Conservation (phyloP, 2,113 vertebrate species). For the Chloroceryle aenea region DNA sequence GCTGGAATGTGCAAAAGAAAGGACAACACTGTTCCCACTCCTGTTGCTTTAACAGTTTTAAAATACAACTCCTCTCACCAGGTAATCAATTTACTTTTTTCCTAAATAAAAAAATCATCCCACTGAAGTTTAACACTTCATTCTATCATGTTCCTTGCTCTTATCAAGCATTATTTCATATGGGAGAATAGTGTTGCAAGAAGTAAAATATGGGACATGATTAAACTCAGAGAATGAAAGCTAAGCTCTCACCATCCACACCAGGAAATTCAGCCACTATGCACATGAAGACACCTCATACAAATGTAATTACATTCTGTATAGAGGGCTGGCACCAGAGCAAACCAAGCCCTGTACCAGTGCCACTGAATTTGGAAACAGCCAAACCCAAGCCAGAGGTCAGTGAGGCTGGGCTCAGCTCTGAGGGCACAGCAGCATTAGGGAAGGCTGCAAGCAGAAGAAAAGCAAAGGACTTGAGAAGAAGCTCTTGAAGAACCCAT, state of each 20-base stretch:
- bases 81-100: background rate
- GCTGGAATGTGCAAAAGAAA: background rate
- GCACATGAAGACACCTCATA: background rate
- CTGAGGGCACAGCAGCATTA: no score
- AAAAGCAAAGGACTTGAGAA: background rate
- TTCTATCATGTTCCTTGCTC: background rate
- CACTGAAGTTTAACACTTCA: background rate
- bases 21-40: background rate
- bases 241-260: fast-evolving
- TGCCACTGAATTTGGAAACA: background rate
- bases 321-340: background rate
- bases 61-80: background rate
- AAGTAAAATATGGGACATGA: background rate
- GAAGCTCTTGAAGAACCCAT: background rate
- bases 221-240: background rate
- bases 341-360: background rate
- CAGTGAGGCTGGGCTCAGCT: background rate
- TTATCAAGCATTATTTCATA: background rate
- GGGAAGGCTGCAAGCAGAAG: background rate
- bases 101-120: background rate
- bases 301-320: background rate
- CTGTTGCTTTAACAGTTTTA: background rate
- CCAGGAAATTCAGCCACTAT: background rate
- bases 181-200: background rate
- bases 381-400: background rate